phyloP scores from a whole-genome alignment of 2,888 invertebrate genomes.

The Autographa pulchrina region DNA sequence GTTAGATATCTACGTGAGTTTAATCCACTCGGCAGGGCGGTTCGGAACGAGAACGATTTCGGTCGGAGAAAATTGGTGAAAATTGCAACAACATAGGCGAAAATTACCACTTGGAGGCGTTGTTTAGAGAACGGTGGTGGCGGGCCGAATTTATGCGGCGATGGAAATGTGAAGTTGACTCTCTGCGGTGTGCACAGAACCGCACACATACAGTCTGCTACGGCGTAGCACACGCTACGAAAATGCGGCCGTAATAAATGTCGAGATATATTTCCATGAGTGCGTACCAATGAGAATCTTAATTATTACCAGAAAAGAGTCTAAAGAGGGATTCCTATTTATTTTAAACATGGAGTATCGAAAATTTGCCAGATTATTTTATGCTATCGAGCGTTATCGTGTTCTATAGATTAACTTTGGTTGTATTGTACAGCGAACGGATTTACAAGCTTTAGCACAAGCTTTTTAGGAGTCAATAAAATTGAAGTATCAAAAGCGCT shows the following conservation, averaged over 20 bases:
- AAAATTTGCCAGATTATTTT: conserved; percentile 27
- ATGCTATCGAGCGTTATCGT: conserved; percentile 30
- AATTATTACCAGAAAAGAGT: conserved; percentile 34
- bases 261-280: conserved; percentile 43
- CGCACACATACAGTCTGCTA: conserved; percentile 54
- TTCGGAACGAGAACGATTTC: conserved; percentile 81
- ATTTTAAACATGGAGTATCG: conserved; percentile 27
- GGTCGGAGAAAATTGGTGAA: conserved; percentile 84
- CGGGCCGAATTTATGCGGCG: conserved; percentile 78
- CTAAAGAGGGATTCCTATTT: conserved; percentile 22
- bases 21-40: conserved; percentile 83
- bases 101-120: conserved; percentile 85
- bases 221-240: conserved; percentile 57
- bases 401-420: conserved; percentile 62
- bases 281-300: conserved; percentile 51
- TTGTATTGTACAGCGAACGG: conserved; percentile 51
- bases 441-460: conserved; percentile 73
- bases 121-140: conserved; percentile 77
- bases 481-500: conserved; percentile 77
- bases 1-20: conserved; percentile 89
- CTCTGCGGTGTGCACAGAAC: conserved; percentile 65
- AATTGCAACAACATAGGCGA: conserved; percentile 87
- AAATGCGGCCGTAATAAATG: conserved; percentile 58
- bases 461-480: conserved; percentile 82
- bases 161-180: conserved; percentile 75